A percentile compares a stretch with the other conserved stretches of the same genome.
phyloP scores from a whole-genome alignment of 2,888 invertebrate genomes.

The Rapana venosa region DNA sequence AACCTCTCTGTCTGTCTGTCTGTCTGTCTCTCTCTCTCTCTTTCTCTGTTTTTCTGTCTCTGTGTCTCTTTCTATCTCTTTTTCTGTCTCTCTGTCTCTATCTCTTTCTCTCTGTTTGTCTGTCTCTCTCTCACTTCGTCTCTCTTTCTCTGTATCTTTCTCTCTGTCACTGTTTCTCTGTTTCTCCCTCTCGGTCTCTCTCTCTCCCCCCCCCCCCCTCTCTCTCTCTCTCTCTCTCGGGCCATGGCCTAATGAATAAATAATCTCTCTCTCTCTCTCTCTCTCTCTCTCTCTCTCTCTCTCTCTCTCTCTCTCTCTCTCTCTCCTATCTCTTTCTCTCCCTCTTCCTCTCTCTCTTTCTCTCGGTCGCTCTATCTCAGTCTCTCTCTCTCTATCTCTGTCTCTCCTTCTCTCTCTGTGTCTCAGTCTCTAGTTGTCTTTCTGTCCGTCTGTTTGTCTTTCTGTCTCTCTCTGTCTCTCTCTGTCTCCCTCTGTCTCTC shows the following conservation, averaged over 20 bases:
- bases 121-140: background rate
- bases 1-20: constrained; percentile 52
- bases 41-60: background rate
- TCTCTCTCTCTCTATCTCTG: background rate
- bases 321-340: background rate
- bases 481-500: background rate
- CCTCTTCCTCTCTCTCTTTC: background rate
- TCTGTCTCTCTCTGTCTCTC: too few relatives aligned
- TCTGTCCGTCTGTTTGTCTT: background rate
- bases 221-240: background rate
- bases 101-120: background rate
- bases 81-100: background rate
- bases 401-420: background rate
- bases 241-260: too few relatives aligned
- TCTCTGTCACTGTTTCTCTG: background rate
- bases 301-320: background rate
- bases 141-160: constrained; percentile 5
- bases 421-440: background rate
- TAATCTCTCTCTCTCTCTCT: background rate
- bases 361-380: background rate
- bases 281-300: background rate
- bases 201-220: background rate
- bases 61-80: background rate
- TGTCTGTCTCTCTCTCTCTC: background rate
- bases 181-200: background rate